Evolutionary conservation across 2,888 invertebrate genomes (phyloP), one percentile per base, ranked within the genome.

Genomic region (Spodoptera picta): DNA sequence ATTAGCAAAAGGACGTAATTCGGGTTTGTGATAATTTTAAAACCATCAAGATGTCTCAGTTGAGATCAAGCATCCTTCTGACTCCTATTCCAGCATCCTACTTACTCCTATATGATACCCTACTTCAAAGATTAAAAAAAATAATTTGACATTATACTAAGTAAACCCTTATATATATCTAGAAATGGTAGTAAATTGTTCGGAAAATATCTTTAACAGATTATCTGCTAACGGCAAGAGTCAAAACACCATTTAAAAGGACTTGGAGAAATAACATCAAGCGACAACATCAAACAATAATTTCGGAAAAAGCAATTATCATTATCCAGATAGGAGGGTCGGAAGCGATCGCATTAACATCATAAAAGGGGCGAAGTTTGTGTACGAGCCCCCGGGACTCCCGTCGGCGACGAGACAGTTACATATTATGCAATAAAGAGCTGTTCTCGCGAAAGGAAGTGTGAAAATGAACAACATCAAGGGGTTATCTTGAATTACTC

Each of bases 381-480:
- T 88, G 87, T 88, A 80, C 83, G 86, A 85, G 88, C 92, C 92
- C 92, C 87, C 89, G 92, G 92, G 92, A 91, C 90, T 79, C 87
- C 91, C 92, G 91, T 91, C 91, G 91, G 87, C 91, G 88, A 87
- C 80, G 90, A 93, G 93, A 94, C 93, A 93, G 92, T 92, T 93
- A 94, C 94, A 92, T 93, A 94, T 94, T 94, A 92, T 91, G 93
- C 93, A 92, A 94, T 94, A 94, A 94, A 93, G 93, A 93, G 92
- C 94, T 94, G 94, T 94, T 94, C 94, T 94, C 94, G 94, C 92
- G 92, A 92, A 94, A 94, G 94, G 94, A 94, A 94, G 94, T 94
- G 94, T 94, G 94, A 94, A 94, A 94, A 94, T 94, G 94, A 94
- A 93, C 93, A 93, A 93, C 94, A 93, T 93, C 91, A 94, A 94